A percentile compares a stretch with the other conserved stretches of the same genome.
phyloP scores from a whole-genome alignment of 2,797 vertebrate genomes.

The Spheniscus humboldti region DNA sequence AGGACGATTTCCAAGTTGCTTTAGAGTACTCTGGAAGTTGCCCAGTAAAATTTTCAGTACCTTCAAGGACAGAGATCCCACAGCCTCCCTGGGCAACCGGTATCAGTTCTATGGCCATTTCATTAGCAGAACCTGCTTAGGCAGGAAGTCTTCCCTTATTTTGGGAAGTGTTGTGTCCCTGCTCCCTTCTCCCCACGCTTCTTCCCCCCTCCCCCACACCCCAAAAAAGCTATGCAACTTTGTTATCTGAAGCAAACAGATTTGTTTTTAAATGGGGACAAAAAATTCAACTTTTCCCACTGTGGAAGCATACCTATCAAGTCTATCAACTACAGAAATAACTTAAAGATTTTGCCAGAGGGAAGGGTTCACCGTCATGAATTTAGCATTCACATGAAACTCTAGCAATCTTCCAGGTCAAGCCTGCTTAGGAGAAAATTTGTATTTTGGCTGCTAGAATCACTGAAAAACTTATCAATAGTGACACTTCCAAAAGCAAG shows the following conservation, averaged over 20 bases:
- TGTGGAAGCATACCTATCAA: neutral
- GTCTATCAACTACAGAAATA: neutral
- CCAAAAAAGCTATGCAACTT: neutral
- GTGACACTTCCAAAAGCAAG: neutral
- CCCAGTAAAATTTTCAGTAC: neutral
- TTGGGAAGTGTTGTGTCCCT: neutral
- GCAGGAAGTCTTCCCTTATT: neutral
- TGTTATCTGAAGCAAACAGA: neutral
- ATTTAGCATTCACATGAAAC: neutral
- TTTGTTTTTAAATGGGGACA: neutral
- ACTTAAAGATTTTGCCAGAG: neutral
- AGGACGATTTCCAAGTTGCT: neutral
- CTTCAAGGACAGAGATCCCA: neutral
- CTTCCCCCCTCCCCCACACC: fast-evolving
- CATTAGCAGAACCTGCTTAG: neutral
- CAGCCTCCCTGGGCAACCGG: neutral
- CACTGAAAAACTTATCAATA: neutral
- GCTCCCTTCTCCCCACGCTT: neutral
- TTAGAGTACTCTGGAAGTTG: neutral
- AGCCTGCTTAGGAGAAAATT: neutral
- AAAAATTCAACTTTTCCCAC: neutral
- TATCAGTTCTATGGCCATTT: neutral
- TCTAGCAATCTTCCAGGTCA: neutral
- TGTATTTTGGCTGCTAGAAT: neutral
- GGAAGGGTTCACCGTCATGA: neutral